Evolutionary conservation across 2,797 vertebrate species (phyloP).

Genomic region (Pampus argenteus): DNA sequence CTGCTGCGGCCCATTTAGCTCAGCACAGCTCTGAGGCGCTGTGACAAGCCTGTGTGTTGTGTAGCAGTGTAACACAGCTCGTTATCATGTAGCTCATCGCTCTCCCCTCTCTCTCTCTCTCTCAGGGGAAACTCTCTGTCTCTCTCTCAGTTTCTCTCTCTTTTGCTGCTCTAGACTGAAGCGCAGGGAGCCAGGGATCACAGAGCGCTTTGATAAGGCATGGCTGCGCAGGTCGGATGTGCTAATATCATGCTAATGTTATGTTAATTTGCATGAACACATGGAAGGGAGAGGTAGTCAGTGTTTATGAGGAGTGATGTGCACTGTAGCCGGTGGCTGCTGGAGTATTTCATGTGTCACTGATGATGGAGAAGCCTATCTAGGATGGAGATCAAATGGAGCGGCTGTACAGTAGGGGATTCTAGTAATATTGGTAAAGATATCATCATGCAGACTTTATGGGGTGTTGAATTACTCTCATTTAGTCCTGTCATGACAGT

Average conservation of each 20-base stretch:
- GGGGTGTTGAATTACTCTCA: slow-evolving; percentile 65
- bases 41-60: slow-evolving; percentile 78
- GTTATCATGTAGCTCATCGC: slow-evolving; percentile 81
- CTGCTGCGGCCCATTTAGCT: slow-evolving; percentile 80
- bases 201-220: slow-evolving; percentile 77
- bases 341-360: slow-evolving; percentile 69
- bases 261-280: slow-evolving; percentile 80
- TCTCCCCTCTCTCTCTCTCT: slow-evolving; percentile 56
- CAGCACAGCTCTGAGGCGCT: slow-evolving; percentile 67
- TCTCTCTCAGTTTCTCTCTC: slow-evolving; percentile 49
- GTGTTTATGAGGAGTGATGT: slow-evolving; percentile 80
- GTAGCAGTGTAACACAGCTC: slow-evolving; percentile 77
- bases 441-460: slow-evolving; percentile 59
- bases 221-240: slow-evolving; percentile 62
- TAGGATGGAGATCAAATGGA: slow-evolving; percentile 60
- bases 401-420: slow-evolving; percentile 24
- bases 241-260: slow-evolving; percentile 80
- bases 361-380: slow-evolving; percentile 77
- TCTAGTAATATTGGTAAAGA: slow-evolving; percentile 43
- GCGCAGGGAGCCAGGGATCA: slow-evolving; percentile 70
- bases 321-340: slow-evolving; percentile 59
- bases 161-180: slow-evolving; percentile 67
- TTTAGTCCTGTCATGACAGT: slow-evolving; percentile 61
- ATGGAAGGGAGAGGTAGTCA: slow-evolving; percentile 68
- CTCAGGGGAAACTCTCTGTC: slow-evolving; percentile 53